Evolutionary conservation across 2,888 invertebrate species (phyloP), one percentile per base, ranked within the genome.

Genomic region (Andrena hattorfiana): DNA sequence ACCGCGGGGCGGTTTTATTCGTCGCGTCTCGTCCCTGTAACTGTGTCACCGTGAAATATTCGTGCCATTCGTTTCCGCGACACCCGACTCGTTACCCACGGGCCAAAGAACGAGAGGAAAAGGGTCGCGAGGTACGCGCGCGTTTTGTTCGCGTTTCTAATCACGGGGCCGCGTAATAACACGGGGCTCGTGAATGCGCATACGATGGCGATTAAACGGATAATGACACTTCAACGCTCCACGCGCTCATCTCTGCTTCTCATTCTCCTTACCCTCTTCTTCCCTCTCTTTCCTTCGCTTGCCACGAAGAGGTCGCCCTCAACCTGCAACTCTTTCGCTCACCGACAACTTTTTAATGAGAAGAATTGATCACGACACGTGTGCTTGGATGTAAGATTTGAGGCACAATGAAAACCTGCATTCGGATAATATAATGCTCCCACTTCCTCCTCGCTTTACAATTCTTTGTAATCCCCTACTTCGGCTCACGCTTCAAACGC

Each of bases 31-130:
- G 59, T 71, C 62, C 28, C 49, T 56, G 69, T 42, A 81, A 73
- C 73, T 81, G 56, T 81, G 84, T 72, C 78, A 76, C 71, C 75
- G 76, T 86, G 85, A 86, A 86, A 86, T 84, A 86, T 86, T 77
- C 84, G 56, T 13, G 62, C 69, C 79, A 86, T 86, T 81, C 84
- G 81, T 86, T 84, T 66, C 68, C 71, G 66, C 81, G 84, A 80
- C 84, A 73, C 72, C 66, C 81, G 71, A 81, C 81, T 86, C 86
- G 84, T 86, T 86, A 86, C 84, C 84, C 60, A 70, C 59, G 72
- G 54, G 28, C 69, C 49, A 64, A 59, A 56, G 30, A 56, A 30
- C 13, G 60, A 23, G 42, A 56, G 54, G 56, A 42, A 74, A 68
- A 72, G 70, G 74, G 51, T 51, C 74, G 71, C 16, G 3, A 59